phyloP scores from a whole-genome alignment of 2,113 vertebrate species.

The Chionis minor region DNA sequence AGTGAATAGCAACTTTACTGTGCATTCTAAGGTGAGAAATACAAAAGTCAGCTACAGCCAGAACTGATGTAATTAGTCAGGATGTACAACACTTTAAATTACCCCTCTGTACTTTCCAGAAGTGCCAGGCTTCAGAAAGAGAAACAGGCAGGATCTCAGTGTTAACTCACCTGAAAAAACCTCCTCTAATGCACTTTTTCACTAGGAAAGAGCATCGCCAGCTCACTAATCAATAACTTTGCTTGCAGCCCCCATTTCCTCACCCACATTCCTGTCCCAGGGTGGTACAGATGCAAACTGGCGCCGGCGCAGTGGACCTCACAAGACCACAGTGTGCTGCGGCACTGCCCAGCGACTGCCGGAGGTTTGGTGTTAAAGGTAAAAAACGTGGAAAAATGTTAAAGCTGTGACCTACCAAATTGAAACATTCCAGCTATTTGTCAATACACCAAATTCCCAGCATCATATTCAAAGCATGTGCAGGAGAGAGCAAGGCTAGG shows the following conservation, averaged over 20 bases:
- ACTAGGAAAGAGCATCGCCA: neutral
- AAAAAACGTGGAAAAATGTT: neutral
- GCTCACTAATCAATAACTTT: neutral
- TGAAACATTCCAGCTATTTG: neutral
- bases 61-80: neutral
- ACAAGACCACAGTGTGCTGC: fast-evolving
- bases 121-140: neutral
- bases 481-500: neutral
- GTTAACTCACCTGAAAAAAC: neutral
- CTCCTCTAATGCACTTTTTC: neutral
- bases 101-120: neutral
- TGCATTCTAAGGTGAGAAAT: neutral
- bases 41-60: neutral
- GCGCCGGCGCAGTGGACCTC: fast-evolving
- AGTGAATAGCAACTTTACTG: neutral
- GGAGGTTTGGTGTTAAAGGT: neutral
- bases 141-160: neutral
- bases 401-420: neutral
- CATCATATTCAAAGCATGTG: neutral
- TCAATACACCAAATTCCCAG: neutral
- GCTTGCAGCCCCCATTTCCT: neutral
- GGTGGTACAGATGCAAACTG: neutral
- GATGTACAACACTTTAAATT: neutral
- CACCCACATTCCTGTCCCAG: neutral
- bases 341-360: neutral